Evolutionary conservation across 1,140 invertebrate species (phyloP).

Genomic region (Tetramorium simillimum): DNA sequence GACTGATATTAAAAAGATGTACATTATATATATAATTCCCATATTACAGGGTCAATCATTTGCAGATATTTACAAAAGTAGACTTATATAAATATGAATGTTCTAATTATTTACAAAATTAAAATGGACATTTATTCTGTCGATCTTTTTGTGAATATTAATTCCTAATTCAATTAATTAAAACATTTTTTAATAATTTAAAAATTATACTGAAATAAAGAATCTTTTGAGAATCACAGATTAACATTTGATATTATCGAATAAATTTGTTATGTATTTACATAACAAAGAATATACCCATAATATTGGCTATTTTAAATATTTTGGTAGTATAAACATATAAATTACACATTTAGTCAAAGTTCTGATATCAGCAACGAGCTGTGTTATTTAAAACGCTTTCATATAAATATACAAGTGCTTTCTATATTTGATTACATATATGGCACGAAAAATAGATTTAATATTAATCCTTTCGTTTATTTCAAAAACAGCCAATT

Average conservation of each 20-base stretch:
- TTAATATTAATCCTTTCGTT: not conserved
- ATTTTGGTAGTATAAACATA: slow-evolving; percentile 44
- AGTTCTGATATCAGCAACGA: slow-evolving; percentile 16
- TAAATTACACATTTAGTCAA: slow-evolving; percentile 19
- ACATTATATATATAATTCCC: not conserved
- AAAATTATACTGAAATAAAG: not conserved
- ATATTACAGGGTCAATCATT: not conserved
- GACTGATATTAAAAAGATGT: not conserved
- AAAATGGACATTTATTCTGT: slow-evolving; percentile 18
- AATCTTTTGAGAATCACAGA: not conserved
- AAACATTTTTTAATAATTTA: not conserved
- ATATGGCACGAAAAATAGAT: slow-evolving; percentile 10
- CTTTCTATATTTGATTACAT: not conserved
- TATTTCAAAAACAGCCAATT: slow-evolving; percentile 40
- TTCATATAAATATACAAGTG: not conserved
- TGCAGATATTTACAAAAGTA: slow-evolving; percentile 57
- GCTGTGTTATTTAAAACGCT: not conserved
- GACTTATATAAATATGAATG: slow-evolving; percentile 6
- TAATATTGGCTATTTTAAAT: slow-evolving; percentile 7
- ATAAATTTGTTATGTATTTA: too few species aligned
- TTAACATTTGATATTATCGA: not conserved
- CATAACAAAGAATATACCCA: not conserved
- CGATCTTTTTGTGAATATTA: not conserved
- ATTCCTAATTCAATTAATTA: not conserved
- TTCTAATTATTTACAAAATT: slow-evolving; percentile 44